phyloP scores from a whole-genome alignment of 2,888 invertebrate genomes.

The Acanthosepion lycidas region DNA sequence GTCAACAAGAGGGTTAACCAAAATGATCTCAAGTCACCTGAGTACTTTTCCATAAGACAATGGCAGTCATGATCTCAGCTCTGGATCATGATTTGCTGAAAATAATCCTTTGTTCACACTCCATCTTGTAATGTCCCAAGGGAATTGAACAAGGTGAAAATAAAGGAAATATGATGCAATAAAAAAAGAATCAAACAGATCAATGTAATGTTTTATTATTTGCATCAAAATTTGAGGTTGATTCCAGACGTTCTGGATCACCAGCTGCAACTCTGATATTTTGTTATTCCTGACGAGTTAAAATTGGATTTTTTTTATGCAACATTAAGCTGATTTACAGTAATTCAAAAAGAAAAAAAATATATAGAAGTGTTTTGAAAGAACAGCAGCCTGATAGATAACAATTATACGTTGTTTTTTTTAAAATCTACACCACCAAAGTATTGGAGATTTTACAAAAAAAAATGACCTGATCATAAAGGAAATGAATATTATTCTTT shows the following conservation, averaged over 20 bases:
- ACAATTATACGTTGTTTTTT: background rate
- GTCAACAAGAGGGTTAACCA: conserved; percentile 4
- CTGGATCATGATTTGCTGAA: conserved; percentile 33
- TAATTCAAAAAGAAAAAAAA: background rate
- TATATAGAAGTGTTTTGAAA: background rate
- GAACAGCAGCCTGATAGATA: background rate
- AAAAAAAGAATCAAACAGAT: background rate
- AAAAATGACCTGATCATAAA: background rate
- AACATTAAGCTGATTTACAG: background rate
- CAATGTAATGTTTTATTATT: conserved; percentile 11
- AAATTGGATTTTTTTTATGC: background rate
- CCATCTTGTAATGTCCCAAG: background rate
- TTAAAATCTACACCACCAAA: background rate
- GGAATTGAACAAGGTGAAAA: background rate
- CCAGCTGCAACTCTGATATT: background rate
- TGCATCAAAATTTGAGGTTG: background rate
- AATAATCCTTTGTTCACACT: conserved; percentile 22
- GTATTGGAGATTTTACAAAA: background rate
- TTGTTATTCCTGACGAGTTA: background rate
- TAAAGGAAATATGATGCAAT: background rate
- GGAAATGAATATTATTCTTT: background rate
- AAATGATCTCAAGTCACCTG: background rate
- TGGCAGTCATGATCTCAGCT: background rate
- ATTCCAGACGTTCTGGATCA: background rate
- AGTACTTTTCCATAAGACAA: background rate